Evolutionary conservation across 2,797 vertebrate genomes (phyloP), one percentile per base, ranked within the genome.

Genomic region (Mionectes olivaceus): DNA sequence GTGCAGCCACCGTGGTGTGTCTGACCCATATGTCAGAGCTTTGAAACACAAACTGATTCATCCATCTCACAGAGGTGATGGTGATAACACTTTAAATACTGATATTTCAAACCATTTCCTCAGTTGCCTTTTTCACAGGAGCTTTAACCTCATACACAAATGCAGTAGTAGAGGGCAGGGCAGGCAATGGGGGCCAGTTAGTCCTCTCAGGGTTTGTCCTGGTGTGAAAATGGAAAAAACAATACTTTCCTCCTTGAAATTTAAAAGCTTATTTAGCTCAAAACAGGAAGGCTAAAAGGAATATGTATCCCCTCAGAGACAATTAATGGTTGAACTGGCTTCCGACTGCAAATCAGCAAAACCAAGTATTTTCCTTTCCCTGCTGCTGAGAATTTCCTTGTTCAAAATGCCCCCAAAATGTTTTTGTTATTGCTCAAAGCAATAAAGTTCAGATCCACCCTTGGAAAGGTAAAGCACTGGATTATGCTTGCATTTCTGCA

Each of bases 201-300:
- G 59, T 71, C 25, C 37, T 28, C 13, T 46, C 21, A 74, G 27
- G 49, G 24, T 27, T 94, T 74, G 70, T 71, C 73, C 44, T 79
- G 37, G 12, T 75, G 19, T 63, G 61, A 83, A 93, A 91, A 81
- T 78, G 53, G 74, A 61, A 88, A 83, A 91, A 61, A 1, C 25
- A 79, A 30, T 56, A 52, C 53, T 65, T 78, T 88, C 7, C 17
- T 81, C 43, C 61, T 61, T 9, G 1, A 76, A 61, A 90, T 84
- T 69, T 41, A 79, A 69, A 81, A 69, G 19, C 22, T 82, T 70
- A 23, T 33, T 83, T 87, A 57, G 55, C 56, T 61, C 35, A 81
- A 84, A 94, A 46, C 47, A 87, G 89, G 75, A 94, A 90, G 5
- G 30, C 52, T 87, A 33, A 83, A 52, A 84, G 57, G 47, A 86